A percentile compares a stretch with the other conserved stretches of the same genome.
Evolutionary conservation across 2,113 vertebrate species (phyloP).

Genomic region (Hydropotes inermis): DNA sequence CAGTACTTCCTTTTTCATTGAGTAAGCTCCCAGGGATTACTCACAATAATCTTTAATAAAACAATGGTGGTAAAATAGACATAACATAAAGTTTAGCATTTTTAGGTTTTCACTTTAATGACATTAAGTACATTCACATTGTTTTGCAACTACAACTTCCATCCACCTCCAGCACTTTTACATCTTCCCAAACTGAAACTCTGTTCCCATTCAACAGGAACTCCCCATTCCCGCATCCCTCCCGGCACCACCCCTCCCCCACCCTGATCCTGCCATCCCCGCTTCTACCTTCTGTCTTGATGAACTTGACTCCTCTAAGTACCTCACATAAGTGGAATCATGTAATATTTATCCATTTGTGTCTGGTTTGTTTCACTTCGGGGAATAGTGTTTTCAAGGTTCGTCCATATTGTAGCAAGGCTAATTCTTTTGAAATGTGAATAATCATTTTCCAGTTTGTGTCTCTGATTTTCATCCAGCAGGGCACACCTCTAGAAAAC

Average conservation of each 20-base stretch:
- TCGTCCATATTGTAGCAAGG: not conserved
- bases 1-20: not conserved
- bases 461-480: not conserved
- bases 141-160: not conserved
- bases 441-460: not conserved
- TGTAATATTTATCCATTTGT: not conserved
- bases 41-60: not conserved
- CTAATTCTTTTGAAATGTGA: constrained; percentile 11
- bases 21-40: not conserved
- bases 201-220: fast-evolving
- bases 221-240: not conserved
- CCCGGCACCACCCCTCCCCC: not conserved
- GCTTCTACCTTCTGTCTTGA: not conserved
- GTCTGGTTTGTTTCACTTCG: not conserved
- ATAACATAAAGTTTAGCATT: not conserved
- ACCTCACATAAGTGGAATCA: not conserved
- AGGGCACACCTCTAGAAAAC: not conserved
- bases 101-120: not conserved
- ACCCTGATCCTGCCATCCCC: not conserved
- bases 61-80: not conserved
- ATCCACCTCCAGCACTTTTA: not conserved
- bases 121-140: not conserved
- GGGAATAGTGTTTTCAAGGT: not conserved
- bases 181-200: not conserved
- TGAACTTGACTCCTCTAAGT: not conserved